Conservation (phyloP, 2,888 invertebrate species). For the Drosophila kuntzei region DNA sequence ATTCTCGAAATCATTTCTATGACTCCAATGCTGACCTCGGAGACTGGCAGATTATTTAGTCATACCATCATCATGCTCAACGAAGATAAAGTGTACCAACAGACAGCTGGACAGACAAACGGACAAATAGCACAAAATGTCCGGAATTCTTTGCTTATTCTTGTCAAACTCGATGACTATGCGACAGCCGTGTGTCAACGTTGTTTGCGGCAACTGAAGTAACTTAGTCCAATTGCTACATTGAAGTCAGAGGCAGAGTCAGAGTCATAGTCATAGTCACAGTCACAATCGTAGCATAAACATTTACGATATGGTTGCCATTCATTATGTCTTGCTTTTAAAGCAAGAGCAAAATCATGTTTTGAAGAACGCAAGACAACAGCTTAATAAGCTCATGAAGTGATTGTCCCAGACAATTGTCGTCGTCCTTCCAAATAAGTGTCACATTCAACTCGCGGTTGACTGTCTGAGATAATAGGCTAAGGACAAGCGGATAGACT, state of each 20-base stretch:
- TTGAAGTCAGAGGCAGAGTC: slow-evolving; percentile 24
- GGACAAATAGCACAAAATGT: slow-evolving; percentile 6
- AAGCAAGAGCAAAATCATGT: slow-evolving; percentile 42
- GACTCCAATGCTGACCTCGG: slow-evolving; percentile 40
- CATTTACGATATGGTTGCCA: slow-evolving; percentile 59
- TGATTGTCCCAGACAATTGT: slow-evolving; percentile 17
- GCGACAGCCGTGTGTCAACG: slow-evolving; percentile 23
- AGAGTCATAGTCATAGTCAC: background rate
- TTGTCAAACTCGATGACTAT: slow-evolving; percentile 30
- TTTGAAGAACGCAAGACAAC: slow-evolving; percentile 47
- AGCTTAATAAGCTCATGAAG: slow-evolving; percentile 42
- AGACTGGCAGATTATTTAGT: slow-evolving; percentile 55
- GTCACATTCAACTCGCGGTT: slow-evolving; percentile 12
- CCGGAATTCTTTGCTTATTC: slow-evolving; percentile 29
- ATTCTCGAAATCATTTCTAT: slow-evolving; percentile 27
- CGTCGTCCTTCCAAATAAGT: slow-evolving; percentile 14
- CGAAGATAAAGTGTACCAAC: slow-evolving; percentile 47
- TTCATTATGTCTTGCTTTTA: slow-evolving; percentile 36
- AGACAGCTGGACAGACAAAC: slow-evolving; percentile 4
- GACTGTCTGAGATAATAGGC: slow-evolving; percentile 23
- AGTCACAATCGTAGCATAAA: slow-evolving; percentile 38
- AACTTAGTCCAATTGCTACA: slow-evolving; percentile 13
- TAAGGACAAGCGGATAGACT: slow-evolving; percentile 2
- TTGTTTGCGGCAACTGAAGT: slow-evolving; percentile 37
- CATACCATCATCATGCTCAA: slow-evolving; percentile 40